Evolutionary conservation across 2,113 vertebrate genomes (phyloP).

Genomic region (Istiophorus platypterus): DNA sequence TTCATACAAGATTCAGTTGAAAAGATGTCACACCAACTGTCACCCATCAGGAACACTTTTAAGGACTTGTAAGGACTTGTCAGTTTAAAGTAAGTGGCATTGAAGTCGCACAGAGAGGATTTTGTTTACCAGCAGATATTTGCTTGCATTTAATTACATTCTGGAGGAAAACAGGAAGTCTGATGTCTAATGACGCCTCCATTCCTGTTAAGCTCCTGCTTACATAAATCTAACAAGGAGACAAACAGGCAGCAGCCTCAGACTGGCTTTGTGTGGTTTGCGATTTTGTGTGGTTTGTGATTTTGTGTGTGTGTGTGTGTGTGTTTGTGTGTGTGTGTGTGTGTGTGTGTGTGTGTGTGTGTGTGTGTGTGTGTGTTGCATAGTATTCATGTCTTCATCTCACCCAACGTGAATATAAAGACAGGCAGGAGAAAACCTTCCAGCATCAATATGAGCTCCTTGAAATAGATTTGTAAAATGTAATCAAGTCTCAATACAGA

Average conservation of each 20-base stretch:
- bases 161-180: constrained; percentile 48
- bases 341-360: not conserved
- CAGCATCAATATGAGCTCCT: not conserved
- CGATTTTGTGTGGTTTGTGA: too few species aligned
- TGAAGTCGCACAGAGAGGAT: not conserved
- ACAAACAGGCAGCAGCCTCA: constrained; percentile 18
- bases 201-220: constrained; percentile 30
- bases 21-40: too few species aligned
- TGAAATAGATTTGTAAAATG: not conserved
- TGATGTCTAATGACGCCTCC: not conserved
- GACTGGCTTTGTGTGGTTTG: too few species aligned
- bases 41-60: not conserved
- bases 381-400: not conserved
- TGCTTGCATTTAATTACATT: constrained; percentile 59
- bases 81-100: constrained; percentile 31
- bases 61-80: not conserved
- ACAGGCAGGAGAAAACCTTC: not conserved
- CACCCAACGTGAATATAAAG: not conserved
- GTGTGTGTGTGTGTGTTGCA: too few species aligned
- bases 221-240: constrained; percentile 55
- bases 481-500: too few species aligned
- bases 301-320: not conserved
- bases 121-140: constrained; percentile 39
- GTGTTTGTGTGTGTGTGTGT: not conserved
- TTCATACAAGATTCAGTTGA: not conserved